Evolutionary conservation across 2,113 vertebrate genomes (phyloP).

Genomic region (Dasyurus viverrinus): DNA sequence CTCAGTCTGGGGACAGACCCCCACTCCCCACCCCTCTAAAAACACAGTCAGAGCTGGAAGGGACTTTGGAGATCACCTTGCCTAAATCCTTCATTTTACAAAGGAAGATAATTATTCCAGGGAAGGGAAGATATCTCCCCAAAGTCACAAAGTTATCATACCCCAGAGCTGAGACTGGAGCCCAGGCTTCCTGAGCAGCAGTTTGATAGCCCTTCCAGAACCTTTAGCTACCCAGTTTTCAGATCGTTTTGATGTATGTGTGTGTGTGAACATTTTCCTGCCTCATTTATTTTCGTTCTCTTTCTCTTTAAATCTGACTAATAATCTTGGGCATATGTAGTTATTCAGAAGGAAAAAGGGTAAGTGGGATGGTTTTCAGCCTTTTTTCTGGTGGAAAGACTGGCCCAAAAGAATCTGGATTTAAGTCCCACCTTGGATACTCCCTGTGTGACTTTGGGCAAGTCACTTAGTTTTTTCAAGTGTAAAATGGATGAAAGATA

Average conservation of each 20-base stretch:
- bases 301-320: slow-evolving; percentile 72
- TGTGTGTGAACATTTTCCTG: not conserved
- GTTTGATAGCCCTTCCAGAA: not conserved
- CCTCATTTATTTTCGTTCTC: slow-evolving; percentile 59
- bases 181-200: not conserved
- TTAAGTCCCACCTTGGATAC: not conserved
- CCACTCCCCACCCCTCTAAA: not conserved
- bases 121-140: not conserved
- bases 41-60: not conserved
- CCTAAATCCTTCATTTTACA: not conserved
- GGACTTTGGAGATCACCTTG: not conserved
- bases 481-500: not conserved
- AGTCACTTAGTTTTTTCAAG: not conserved
- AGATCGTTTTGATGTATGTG: not conserved
- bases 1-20: not conserved
- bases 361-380: slow-evolving; percentile 70
- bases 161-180: not conserved
- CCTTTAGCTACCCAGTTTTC: not conserved
- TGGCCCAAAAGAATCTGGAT: not conserved
- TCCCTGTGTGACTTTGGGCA: not conserved
- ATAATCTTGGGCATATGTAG: slow-evolving; percentile 55
- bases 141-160: not conserved
- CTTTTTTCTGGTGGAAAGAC: slow-evolving; percentile 51
- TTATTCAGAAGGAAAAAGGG: slow-evolving; percentile 59
- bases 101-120: not conserved